Evolutionary conservation across 2,797 vertebrate genomes (phyloP).

Genomic region (Coranthus polyacanthus): DNA sequence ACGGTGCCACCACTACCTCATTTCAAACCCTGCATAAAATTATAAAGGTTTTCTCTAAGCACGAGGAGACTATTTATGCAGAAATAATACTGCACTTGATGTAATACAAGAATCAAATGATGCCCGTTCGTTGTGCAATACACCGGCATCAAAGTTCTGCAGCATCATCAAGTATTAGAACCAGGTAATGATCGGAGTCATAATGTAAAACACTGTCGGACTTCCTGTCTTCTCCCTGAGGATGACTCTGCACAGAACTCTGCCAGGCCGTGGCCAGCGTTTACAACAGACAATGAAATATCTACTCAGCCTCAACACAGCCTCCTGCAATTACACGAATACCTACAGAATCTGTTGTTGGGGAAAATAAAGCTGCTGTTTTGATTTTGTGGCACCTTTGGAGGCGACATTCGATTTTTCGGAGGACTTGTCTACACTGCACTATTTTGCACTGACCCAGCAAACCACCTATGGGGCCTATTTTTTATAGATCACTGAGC

Average conservation of each 20-base stretch:
- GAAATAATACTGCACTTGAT: not conserved
- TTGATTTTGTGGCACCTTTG: constrained; percentile 33
- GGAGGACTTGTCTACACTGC: constrained; percentile 38
- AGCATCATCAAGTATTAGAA: not conserved
- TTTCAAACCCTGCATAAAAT: too few species aligned
- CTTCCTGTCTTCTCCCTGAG: not conserved
- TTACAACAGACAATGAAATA: constrained; percentile 7
- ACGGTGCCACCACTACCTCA: too few species aligned
- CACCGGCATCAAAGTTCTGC: not conserved
- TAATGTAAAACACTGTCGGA: not conserved
- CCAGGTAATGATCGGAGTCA: not conserved
- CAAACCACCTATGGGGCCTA: constrained; percentile 44
- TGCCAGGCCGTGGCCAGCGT: not conserved
- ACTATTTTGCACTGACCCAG: constrained; percentile 47
- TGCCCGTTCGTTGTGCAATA: too few species aligned
- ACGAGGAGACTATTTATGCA: too few species aligned
- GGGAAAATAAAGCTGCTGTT: constrained; percentile 13
- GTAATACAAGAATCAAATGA: not conserved
- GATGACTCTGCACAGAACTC: not conserved
- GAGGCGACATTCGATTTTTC: constrained; percentile 38
- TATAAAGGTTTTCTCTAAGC: too few species aligned
- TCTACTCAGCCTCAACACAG: constrained; percentile 1
- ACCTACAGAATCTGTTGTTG: constrained; percentile 21
- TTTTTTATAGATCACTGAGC: constrained; percentile 49
- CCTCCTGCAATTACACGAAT: constrained; percentile 7